Conservation (phyloP, 1,140 invertebrate genomes). For the Macrotrachela quadricornifera region DNA sequence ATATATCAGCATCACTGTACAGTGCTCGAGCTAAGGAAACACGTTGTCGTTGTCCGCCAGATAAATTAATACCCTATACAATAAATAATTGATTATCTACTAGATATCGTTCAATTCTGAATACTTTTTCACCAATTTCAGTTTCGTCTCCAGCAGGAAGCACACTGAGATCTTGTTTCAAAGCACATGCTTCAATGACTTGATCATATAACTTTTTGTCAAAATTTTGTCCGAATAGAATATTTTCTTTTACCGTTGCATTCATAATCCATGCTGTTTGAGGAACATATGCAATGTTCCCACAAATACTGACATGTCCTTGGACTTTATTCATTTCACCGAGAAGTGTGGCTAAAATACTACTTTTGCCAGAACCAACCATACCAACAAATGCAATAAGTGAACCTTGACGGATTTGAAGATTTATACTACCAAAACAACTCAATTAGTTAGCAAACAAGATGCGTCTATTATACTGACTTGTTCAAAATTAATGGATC, state of each 20-base stretch:
- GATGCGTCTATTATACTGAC: too few species aligned
- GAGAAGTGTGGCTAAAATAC: not conserved
- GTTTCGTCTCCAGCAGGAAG: conserved; percentile 1
- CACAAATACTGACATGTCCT: not conserved
- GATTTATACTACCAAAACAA: not conserved
- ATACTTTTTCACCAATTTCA: not conserved
- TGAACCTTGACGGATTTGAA: conserved; percentile 33
- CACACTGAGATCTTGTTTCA: conserved; percentile 8
- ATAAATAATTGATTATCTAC: too few species aligned
- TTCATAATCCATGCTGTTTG: conserved; percentile 8
- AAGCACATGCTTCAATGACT: conserved; percentile 3
- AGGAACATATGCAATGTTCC: conserved; percentile 3
- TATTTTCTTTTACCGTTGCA: conserved; percentile 3
- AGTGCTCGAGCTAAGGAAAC: conserved; percentile 17
- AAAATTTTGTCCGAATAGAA: conserved; percentile 10
- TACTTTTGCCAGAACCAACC: conserved; percentile 6
- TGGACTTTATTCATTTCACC: conserved; percentile 4
- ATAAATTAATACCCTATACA: conserved; percentile 19
- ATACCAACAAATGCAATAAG: conserved; percentile 18
- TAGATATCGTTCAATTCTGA: too few species aligned
- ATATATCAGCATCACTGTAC: conserved; percentile 28
- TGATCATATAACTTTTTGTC: conserved; percentile 5
- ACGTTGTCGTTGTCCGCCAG: conserved; percentile 20
- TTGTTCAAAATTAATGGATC: too few species aligned
- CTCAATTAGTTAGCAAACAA: too few species aligned